Conservation (phyloP, 2,113 vertebrate genomes). For the Mastomys coucha region DNA sequence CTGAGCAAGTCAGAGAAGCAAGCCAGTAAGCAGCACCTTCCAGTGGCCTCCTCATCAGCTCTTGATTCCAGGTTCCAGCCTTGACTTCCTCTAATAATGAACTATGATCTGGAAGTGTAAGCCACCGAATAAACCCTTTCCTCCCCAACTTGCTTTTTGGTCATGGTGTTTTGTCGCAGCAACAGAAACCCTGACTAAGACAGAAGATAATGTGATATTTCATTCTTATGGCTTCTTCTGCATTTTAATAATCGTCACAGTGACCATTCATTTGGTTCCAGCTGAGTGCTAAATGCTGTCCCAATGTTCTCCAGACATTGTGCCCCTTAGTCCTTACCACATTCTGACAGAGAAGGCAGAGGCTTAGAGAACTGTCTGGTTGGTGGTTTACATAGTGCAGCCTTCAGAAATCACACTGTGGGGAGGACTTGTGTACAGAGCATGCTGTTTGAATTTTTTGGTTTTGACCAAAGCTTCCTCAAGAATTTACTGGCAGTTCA, state of each 20-base stretch:
- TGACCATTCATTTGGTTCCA: slow-evolving; percentile 13
- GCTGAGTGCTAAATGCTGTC: not conserved
- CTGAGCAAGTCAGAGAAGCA: too few species aligned
- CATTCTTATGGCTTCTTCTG: not conserved
- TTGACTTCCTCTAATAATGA: too few species aligned
- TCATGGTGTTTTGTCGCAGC: too few species aligned
- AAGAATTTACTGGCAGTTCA: slow-evolving; percentile 14
- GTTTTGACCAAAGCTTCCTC: not conserved
- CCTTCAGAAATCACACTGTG: not conserved
- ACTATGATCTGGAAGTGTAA: too few species aligned
- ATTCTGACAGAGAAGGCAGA: slow-evolving; percentile 43
- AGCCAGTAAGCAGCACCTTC: too few species aligned
- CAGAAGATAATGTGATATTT: not conserved
- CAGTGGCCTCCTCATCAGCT: too few species aligned
- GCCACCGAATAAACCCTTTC: too few species aligned
- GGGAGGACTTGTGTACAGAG: not conserved
- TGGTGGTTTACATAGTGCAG: not conserved
- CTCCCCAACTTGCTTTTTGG: not conserved
- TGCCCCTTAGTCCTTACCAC: not conserved
- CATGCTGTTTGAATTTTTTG: not conserved
- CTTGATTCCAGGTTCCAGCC: too few species aligned
- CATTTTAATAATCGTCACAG: not conserved
- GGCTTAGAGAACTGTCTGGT: not conserved
- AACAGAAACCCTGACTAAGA: too few species aligned
- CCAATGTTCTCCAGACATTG: not conserved